phyloP scores from a whole-genome alignment of 2,888 invertebrate genomes.

The Noctua pronuba region DNA sequence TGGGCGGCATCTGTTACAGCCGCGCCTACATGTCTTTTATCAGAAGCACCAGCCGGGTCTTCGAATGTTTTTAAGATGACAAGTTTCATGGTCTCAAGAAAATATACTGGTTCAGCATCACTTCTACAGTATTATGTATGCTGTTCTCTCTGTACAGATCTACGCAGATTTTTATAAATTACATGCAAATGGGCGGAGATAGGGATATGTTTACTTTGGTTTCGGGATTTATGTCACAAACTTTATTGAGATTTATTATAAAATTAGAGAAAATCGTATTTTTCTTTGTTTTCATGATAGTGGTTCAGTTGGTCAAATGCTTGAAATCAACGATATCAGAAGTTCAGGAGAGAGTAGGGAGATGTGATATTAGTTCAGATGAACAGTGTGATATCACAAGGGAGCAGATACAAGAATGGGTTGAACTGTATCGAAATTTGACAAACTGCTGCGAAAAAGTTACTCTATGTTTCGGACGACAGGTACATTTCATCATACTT shows the following conservation, averaged over 20 bases:
- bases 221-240: slow-evolving; percentile 19
- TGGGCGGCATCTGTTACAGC: slow-evolving; percentile 11
- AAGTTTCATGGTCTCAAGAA: not conserved
- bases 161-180: slow-evolving; percentile 22
- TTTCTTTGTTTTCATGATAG: slow-evolving; percentile 23
- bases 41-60: not conserved
- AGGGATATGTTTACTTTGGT: not conserved
- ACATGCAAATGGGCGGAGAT: not conserved
- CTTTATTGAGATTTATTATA: slow-evolving; percentile 11
- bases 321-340: slow-evolving; percentile 8
- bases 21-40: slow-evolving; percentile 14
- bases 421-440: slow-evolving; percentile 34
- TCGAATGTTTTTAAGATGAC: slow-evolving; percentile 1
- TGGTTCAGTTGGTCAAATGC: slow-evolving; percentile 19
- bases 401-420: slow-evolving; percentile 29
- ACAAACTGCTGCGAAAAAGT: slow-evolving; percentile 30
- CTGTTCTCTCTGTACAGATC: slow-evolving; percentile 12
- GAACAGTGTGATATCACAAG: not conserved
- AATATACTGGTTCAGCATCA: slow-evolving; percentile 14
- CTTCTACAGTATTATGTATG: not conserved
- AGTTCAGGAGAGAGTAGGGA: not conserved
- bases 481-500: slow-evolving; percentile 28
- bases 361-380: not conserved
- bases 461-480: slow-evolving; percentile 19
- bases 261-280: slow-evolving; percentile 19